Evolutionary conservation across 2,888 invertebrate genomes (phyloP).

Genomic region (Meganola albula): DNA sequence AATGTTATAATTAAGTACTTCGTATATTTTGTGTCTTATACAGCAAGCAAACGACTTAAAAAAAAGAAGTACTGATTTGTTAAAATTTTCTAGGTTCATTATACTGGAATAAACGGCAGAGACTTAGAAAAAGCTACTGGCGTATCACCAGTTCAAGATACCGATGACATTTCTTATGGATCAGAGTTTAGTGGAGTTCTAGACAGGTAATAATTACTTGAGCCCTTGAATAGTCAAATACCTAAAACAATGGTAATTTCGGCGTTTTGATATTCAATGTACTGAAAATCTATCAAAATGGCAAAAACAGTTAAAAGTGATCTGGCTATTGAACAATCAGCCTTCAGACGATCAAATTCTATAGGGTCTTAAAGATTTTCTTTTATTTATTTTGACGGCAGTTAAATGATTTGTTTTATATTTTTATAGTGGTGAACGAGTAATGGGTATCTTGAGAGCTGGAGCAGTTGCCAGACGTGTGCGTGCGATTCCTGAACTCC

Average conservation of each 20-base stretch:
- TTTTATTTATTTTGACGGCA: not conserved
- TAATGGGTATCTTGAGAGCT: constrained; percentile 79
- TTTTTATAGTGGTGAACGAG: constrained; percentile 59
- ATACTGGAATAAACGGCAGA: constrained; percentile 26
- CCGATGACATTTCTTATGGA: constrained; percentile 30
- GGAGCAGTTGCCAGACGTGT: constrained; percentile 77
- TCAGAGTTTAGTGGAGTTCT: constrained; percentile 58
- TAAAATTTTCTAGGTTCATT: constrained; percentile 21
- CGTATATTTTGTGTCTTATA: no score
- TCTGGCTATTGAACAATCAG: no score
- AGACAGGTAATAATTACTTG: constrained; percentile 28
- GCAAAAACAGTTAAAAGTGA: no score
- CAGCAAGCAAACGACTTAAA: no score
- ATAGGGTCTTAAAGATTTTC: no score
- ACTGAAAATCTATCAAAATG: no score
- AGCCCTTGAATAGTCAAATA: no score
- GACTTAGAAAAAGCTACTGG: constrained; percentile 41
- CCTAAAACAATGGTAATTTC: no score
- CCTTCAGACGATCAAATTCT: no score
- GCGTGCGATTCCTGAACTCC: constrained; percentile 59
- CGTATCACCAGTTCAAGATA: constrained; percentile 13
- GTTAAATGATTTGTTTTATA: not conserved
- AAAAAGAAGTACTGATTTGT: no score
- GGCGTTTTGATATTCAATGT: no score
- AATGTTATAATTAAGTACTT: no score